phyloP scores from a whole-genome alignment of 2,113 vertebrate species.

The Etheostoma spectabile region DNA sequence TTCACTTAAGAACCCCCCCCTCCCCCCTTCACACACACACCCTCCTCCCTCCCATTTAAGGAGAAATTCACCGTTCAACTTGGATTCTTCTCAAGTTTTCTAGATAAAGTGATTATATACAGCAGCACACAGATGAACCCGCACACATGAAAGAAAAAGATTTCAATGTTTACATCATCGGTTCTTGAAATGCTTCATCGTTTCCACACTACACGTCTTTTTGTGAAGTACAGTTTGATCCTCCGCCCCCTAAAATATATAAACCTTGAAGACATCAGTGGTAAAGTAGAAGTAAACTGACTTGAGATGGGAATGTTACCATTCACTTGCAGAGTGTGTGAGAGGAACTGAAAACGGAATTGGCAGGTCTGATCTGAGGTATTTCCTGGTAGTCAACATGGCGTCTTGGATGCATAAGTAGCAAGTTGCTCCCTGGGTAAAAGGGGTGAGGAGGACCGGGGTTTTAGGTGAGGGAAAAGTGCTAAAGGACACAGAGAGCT shows the following conservation, averaged over 20 bases:
- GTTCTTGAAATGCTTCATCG: slow-evolving; percentile 39
- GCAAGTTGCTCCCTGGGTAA: slow-evolving; percentile 74
- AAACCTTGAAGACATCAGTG: slow-evolving; percentile 68
- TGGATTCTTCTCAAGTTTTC: slow-evolving; percentile 51
- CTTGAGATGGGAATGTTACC: slow-evolving; percentile 48
- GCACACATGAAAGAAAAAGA: slow-evolving; percentile 40
- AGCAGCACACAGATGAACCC: slow-evolving; percentile 65
- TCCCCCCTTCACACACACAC: slow-evolving; percentile 8
- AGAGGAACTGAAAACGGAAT: slow-evolving; percentile 16
- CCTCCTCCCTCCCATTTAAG: slow-evolving; percentile 19
- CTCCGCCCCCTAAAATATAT: background rate
- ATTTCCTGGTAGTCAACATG: slow-evolving; percentile 83
- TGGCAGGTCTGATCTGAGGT: slow-evolving; percentile 83
- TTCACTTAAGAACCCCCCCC: background rate
- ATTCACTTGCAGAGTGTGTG: slow-evolving; percentile 27
- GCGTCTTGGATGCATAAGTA: slow-evolving; percentile 84
- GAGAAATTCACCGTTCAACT: slow-evolving; percentile 22
- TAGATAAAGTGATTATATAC: slow-evolving; percentile 72
- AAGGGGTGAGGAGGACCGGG: slow-evolving; percentile 43
- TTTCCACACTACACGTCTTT: slow-evolving; percentile 13
- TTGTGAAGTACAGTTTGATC: slow-evolving; percentile 19
- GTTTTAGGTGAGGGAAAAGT: slow-evolving; percentile 75
- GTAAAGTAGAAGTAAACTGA: slow-evolving; percentile 55
- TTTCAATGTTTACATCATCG: slow-evolving; percentile 27
- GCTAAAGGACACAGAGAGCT: slow-evolving; percentile 83